A percentile compares a stretch with the other conserved stretches of the same genome.
phyloP scores from a whole-genome alignment of 1,140 invertebrate genomes.

The Cydia amplana region DNA sequence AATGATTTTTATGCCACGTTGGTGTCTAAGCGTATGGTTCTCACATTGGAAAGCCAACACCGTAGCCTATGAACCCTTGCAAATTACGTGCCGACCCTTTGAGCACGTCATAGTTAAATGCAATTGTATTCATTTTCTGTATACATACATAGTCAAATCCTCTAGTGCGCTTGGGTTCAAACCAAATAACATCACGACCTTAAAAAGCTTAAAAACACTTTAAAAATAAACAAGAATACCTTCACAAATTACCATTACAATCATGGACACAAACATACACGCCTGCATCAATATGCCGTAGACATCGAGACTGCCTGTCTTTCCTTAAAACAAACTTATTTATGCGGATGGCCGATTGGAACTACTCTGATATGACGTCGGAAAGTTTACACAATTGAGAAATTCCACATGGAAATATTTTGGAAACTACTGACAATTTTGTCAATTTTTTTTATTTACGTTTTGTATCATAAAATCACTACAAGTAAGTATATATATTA shows the following conservation, averaged over 20 bases:
- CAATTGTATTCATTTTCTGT: too few species aligned
- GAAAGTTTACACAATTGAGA: too few species aligned
- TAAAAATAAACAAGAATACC: slow-evolving; percentile 14
- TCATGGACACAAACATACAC: not conserved
- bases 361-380: not conserved
- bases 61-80: too few species aligned
- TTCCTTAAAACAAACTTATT: not conserved
- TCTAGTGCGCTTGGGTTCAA: not conserved
- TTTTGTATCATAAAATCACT: not conserved
- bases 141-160: not conserved
- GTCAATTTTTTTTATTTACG: not conserved
- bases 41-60: too few species aligned
- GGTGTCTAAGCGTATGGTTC: too few species aligned
- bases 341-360: not conserved
- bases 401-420: too few species aligned
- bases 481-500: not conserved
- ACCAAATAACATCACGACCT: not conserved
- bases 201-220: not conserved
- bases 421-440: too few species aligned
- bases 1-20: too few species aligned
- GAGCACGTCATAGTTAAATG: too few species aligned
- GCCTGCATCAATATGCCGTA: slow-evolving; percentile 8
- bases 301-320: slow-evolving; percentile 2
- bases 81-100: too few species aligned
- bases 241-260: slow-evolving; percentile 7